phyloP scores from a whole-genome alignment of 2,797 vertebrate species.

The Tapera naevia region DNA sequence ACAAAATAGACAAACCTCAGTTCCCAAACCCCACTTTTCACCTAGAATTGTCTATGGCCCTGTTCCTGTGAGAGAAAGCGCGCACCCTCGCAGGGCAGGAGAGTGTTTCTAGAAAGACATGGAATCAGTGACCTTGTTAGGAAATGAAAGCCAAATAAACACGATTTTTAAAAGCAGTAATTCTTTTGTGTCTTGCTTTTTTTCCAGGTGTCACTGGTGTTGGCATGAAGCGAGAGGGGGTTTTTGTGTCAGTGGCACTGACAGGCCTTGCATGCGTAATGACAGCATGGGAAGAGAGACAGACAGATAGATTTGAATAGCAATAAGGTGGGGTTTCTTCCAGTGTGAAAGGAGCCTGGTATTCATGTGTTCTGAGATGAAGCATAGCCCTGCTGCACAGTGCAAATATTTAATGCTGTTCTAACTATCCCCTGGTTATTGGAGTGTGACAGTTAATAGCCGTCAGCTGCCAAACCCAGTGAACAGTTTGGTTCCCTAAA shows the following conservation, averaged over 20 bases:
- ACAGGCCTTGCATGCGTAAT: constrained; percentile 58
- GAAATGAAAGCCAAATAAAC: neutral
- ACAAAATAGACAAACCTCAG: neutral
- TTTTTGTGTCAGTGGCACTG: constrained; percentile 40
- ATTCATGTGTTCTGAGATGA: constrained; percentile 56
- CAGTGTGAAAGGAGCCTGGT: constrained; percentile 31
- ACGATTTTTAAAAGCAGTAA: neutral
- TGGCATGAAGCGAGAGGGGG: constrained; percentile 8
- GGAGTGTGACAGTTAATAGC: constrained; percentile 72
- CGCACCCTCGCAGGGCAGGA: neutral
- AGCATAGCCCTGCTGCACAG: constrained; percentile 50
- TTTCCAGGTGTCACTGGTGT: constrained; percentile 43
- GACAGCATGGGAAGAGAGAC: constrained; percentile 36
- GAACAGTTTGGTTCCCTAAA: constrained; percentile 41
- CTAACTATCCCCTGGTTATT: constrained; percentile 66
- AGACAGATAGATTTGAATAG: constrained; percentile 60
- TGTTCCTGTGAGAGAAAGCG: neutral
- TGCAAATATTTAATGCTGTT: constrained; percentile 71
- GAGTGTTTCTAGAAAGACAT: neutral
- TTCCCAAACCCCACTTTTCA: neutral
- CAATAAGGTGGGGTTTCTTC: constrained; percentile 61
- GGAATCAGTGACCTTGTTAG: neutral
- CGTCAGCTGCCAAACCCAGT: constrained; percentile 56
- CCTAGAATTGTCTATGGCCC: neutral
- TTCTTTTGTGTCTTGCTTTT: neutral